Conservation (phyloP, 2,113 vertebrate species). For the Lepisosteus osseus region DNA sequence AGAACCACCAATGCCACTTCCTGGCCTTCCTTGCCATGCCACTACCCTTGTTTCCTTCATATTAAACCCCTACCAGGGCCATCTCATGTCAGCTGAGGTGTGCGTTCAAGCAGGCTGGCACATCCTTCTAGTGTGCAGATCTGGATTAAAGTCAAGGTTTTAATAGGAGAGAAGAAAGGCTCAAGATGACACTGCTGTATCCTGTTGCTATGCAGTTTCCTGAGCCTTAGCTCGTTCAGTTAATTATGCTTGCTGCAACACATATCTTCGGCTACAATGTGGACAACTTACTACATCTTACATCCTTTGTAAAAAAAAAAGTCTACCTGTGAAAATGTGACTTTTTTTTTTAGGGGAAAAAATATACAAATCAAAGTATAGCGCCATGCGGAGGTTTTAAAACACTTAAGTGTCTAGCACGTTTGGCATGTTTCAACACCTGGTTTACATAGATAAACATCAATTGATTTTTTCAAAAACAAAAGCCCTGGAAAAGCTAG, state of each 20-base stretch:
- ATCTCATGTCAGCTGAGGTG: background rate
- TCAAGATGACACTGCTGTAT: background rate
- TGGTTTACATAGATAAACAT: background rate
- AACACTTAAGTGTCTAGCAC: background rate
- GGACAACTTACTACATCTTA: too few relatives aligned
- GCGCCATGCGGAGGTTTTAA: too few relatives aligned
- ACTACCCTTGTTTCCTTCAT: background rate
- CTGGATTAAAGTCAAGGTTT: background rate
- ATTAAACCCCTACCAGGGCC: slow-evolving; percentile 11
- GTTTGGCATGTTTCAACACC: background rate
- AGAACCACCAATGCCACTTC: background rate
- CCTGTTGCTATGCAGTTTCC: slow-evolving; percentile 10
- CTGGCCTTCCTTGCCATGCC: background rate
- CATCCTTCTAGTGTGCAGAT: background rate
- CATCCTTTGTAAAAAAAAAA: too few relatives aligned
- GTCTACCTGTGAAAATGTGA: too few relatives aligned
- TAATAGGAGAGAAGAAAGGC: background rate
- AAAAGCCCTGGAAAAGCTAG: background rate
- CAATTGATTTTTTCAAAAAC: background rate
- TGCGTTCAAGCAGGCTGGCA: background rate
- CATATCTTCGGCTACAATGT: too few relatives aligned
- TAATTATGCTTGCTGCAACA: too few relatives aligned
- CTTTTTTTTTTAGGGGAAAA: too few relatives aligned
- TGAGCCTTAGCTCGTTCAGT: background rate
- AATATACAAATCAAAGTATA: background rate